A percentile compares a stretch with the other conserved stretches of the same genome.
Evolutionary conservation across 2,888 invertebrate genomes (phyloP).

Genomic region (Eupithecia insigniata): DNA sequence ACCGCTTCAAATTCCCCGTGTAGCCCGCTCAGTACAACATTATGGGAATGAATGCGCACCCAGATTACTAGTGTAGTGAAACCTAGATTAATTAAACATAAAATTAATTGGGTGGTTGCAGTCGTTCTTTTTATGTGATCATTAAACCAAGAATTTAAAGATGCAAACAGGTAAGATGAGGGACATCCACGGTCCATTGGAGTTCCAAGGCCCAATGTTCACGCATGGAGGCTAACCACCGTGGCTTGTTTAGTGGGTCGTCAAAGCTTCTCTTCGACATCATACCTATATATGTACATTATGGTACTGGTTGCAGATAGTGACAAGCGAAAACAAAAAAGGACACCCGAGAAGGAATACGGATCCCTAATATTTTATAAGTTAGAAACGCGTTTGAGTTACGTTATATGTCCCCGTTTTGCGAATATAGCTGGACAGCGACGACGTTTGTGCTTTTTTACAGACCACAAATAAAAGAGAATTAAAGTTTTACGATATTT

Average conservation of each 20-base stretch:
- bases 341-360: background rate
- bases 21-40: background rate
- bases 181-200: no score
- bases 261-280: no score
- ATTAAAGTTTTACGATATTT: conserved; percentile 13
- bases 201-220: no score
- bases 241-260: no score
- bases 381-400: conserved; percentile 4
- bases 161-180: no score
- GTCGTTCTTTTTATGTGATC: background rate
- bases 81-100: no score
- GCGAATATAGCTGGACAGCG: background rate
- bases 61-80: background rate
- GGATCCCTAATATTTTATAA: conserved; percentile 16
- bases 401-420: conserved; percentile 9
- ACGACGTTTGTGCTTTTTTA: conserved; percentile 7
- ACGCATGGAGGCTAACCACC: no score
- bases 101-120: background rate
- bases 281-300: no score
- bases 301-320: no score
- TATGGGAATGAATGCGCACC: background rate
- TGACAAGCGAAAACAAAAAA: no score
- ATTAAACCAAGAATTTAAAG: background rate
- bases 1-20: no score
- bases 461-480: conserved; percentile 11